Conservation (phyloP, 2,888 invertebrate genomes). For the Noctua comes region DNA sequence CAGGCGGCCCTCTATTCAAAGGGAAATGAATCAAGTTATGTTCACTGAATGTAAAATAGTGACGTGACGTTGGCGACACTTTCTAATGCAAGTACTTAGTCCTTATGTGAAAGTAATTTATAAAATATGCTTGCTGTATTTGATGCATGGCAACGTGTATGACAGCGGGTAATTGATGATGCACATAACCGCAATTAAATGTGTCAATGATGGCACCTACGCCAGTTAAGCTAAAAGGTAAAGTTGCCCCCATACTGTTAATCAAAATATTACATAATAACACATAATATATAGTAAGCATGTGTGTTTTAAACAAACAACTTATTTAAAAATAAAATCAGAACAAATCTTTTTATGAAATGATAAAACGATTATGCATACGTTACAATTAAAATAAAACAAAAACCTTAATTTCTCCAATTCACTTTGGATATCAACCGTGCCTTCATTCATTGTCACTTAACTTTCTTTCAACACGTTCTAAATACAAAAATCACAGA, state of each 20-base stretch:
- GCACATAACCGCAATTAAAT: background rate
- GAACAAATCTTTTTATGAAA: background rate
- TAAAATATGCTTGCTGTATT: background rate
- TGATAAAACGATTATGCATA: constrained; percentile 13
- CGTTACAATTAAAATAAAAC: constrained; percentile 28
- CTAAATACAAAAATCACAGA: constrained; percentile 60
- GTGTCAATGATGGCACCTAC: background rate
- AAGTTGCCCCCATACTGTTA: background rate
- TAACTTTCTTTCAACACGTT: constrained; percentile 43
- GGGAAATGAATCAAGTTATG: constrained; percentile 53
- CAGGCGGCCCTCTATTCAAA: constrained; percentile 57
- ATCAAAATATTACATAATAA: background rate
- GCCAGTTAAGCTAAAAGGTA: background rate
- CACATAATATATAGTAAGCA: background rate
- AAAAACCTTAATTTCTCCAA: constrained; percentile 83
- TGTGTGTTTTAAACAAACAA: background rate
- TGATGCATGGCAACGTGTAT: constrained; percentile 9
- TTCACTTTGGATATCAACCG: constrained; percentile 79
- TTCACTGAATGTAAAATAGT: constrained; percentile 35
- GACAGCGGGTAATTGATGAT: constrained; percentile 6
- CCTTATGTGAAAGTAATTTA: constrained; percentile 28
- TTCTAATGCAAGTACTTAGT: constrained; percentile 36
- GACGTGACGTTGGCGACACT: constrained; percentile 24
- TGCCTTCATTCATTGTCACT: constrained; percentile 80
- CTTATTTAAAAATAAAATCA: background rate